These are phyloP conservation scores for Fringilla coelebs DNA, from an alignment of 2,797 vertebrate genomes.

Conservation along the genomic window DNA sequence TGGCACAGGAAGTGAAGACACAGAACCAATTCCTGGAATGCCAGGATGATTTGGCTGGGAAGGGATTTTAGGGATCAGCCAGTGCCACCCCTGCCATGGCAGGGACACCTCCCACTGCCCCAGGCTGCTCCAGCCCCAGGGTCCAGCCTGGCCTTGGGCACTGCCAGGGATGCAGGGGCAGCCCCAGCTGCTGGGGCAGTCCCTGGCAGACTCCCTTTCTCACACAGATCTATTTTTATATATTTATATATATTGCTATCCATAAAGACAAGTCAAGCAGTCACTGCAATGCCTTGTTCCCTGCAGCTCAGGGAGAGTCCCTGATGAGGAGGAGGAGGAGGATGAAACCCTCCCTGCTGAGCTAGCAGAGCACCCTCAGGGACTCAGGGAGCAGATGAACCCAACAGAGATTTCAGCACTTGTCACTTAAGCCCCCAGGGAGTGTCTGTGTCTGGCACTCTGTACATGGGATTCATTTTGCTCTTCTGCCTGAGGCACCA, in stretches of 20 bases:
- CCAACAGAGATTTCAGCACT: background rate
- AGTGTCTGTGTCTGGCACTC: background rate
- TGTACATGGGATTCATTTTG: background rate
- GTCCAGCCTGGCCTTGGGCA: background rate
- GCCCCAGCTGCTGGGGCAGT: background rate
- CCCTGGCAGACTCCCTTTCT: background rate
- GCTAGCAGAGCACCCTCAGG: background rate
- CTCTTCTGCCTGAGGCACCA: background rate
- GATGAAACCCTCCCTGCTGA: background rate
- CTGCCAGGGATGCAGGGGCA: background rate
- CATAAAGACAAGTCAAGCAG: background rate
- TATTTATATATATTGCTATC: background rate
- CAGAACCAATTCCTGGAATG: background rate
- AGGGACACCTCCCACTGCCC: background rate
- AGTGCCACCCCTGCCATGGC: background rate
- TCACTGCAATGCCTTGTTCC: background rate
- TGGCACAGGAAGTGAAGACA: background rate
- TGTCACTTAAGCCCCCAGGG: background rate
- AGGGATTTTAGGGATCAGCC: background rate
- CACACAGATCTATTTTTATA: background rate
- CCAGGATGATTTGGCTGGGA: background rate
- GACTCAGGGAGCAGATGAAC: background rate
- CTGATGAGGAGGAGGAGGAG: background rate
- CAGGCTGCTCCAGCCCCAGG: background rate
- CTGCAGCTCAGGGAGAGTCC: background rate